Base-by-base conservation (phyloP, 2,797 vertebrate species). In the Melanogrammus aeglefinus region DNA sequence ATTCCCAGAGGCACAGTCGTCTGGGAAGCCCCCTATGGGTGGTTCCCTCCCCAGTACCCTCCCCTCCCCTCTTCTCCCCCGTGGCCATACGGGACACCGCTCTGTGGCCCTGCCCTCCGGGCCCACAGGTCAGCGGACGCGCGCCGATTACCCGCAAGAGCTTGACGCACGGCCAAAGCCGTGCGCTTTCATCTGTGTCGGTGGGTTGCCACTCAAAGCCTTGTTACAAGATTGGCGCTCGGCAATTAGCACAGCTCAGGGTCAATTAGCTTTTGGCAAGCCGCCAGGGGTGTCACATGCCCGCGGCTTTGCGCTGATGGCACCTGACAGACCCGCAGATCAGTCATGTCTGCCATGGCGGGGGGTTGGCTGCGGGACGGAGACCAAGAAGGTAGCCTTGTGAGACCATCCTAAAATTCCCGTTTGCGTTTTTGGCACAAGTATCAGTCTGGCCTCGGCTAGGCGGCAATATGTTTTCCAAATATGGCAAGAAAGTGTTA, bases 151-250 rank as follows among this genome's bases (percentile, higher is more conserved):
- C 92, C 92, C 92, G 76, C 89, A 93, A 94, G 92, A 89, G 91
- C 91, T 92, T 91, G 91, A 94, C 93, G 93, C 85, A 84, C 90
- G 95, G 92, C 93, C 93, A 95, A 95, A 95, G 93, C 91, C 88
- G 84, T 85, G 83, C 74, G 89, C 95, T 96, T 96, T 96, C 92
- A 96, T 96, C 94, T 95, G 91, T 90, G 93, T 92, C 86, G 93
- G 93, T 93, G 95, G 93, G 94, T 94, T 90, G 88, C 92, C 94
- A 86, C 95, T 94, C 94, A 95, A 96, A 96, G 94, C 93, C 93
- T 94, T 77, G 93, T 96, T 95, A 93, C 91, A 92, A 94, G 93
- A 96, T 94, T 96, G 94, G 92, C 89, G 89, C 90, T 92, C 83
- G 85, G 93, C 95, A 95, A 96, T 96, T 96, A 97, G 93, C 90